phyloP scores from a whole-genome alignment of 2,888 invertebrate species.

The Sepiola atlantica region DNA sequence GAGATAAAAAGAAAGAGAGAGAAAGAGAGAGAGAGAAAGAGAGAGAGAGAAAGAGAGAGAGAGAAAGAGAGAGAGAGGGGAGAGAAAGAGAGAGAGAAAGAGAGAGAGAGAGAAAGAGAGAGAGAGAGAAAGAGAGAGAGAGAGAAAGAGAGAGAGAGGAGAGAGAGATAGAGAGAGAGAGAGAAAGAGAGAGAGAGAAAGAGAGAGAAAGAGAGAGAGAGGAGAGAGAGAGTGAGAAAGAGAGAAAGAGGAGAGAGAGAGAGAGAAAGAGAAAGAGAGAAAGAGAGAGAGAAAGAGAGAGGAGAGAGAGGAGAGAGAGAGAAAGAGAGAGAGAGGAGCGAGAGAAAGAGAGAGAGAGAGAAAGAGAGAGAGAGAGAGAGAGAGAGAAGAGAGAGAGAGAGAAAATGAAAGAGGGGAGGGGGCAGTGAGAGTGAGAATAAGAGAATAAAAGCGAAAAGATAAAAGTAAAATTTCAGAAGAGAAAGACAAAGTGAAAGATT shows the following conservation, averaged over 20 bases:
- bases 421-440: not conserved
- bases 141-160: not conserved
- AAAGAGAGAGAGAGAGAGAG: no score
- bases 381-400: no score
- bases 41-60: not conserved
- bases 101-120: not conserved
- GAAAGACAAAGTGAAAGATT: no score
- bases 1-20: not conserved
- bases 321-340: no score
- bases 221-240: no score
- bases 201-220: no score
- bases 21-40: not conserved
- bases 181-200: not conserved
- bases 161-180: not conserved
- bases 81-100: not conserved
- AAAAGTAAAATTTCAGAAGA: not conserved
- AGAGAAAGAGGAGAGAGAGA: no score
- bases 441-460: not conserved
- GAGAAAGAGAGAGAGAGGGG: not conserved
- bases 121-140: no score
- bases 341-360: no score
- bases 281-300: no score
- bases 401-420: not conserved
- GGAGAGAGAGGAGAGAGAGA: no score
- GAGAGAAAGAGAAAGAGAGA: no score